Conservation (phyloP, 1,140 invertebrate species). For the Euura lappo region DNA sequence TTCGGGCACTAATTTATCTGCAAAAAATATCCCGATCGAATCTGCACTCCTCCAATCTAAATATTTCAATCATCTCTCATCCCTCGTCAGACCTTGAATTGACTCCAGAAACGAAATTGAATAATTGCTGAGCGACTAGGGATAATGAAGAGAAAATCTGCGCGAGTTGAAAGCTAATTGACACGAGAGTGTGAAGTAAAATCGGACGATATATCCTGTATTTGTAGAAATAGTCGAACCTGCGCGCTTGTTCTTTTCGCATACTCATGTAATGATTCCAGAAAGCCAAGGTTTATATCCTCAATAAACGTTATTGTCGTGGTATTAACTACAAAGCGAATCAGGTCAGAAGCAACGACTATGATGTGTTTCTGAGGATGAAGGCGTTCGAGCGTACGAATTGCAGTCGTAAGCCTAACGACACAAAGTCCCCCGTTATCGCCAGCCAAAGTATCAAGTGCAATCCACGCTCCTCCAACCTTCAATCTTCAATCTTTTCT, state of each 20-base stretch:
- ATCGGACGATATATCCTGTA: too few relatives aligned
- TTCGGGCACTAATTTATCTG: too few relatives aligned
- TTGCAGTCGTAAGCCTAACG: neutral
- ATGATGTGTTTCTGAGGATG: neutral
- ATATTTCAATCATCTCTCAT: neutral
- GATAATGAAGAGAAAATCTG: neutral
- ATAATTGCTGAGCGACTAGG: neutral
- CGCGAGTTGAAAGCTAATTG: too few relatives aligned
- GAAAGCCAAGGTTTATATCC: too few relatives aligned
- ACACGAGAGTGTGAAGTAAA: too few relatives aligned
- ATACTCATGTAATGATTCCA: neutral
- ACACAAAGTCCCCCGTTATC: neutral
- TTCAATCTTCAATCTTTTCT: neutral
- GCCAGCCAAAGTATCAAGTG: neutral
- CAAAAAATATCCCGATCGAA: neutral
- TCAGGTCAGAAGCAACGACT: neutral
- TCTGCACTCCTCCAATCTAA: neutral
- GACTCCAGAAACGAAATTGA: neutral
- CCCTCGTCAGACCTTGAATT: neutral
- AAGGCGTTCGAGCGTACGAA: neutral
- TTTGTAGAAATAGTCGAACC: neutral
- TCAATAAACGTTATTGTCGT: neutral
- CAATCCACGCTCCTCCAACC: conserved; percentile 1
- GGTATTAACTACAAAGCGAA: neutral
- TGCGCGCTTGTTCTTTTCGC: conserved; percentile 16